Percentiles rank a stretch among this genome's conserved stretches.
Evolutionary conservation across 2,113 vertebrate genomes (phyloP).

Genomic region (Caloenas nicobarica): DNA sequence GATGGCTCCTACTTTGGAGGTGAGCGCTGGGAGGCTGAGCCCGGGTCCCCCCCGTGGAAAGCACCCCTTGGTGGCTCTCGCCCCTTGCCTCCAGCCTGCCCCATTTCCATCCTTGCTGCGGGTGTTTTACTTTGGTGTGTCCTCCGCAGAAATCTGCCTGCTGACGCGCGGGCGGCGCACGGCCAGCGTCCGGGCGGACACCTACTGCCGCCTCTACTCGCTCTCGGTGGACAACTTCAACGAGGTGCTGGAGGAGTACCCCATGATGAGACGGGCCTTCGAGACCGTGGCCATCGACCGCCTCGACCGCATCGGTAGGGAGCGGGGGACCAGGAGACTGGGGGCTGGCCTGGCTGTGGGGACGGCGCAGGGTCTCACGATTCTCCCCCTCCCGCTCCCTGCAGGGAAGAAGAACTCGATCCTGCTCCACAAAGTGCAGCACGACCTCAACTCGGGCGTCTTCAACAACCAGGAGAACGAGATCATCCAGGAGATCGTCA

Average conservation of each 20-base stretch:
- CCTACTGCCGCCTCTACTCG: slow-evolving; percentile 95
- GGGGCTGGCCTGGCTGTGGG: no score
- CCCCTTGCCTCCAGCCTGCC: not conserved
- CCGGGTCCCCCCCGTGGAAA: accelerated
- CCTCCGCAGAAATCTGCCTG: slow-evolving; percentile 89
- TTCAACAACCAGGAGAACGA: slow-evolving; percentile 99
- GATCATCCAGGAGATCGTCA: slow-evolving; percentile 98
- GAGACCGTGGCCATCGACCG: slow-evolving; percentile 98
- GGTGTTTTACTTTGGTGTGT: not conserved
- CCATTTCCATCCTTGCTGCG: accelerated
- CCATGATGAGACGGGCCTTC: slow-evolving; percentile 97
- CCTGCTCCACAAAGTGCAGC: slow-evolving; percentile 96
- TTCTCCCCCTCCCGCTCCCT: not conserved
- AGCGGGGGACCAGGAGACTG: no score
- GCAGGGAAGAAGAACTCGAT: slow-evolving; percentile 97
- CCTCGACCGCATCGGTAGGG: slow-evolving; percentile 92
- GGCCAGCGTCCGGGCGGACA: slow-evolving; percentile 91
- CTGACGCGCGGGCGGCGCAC: slow-evolving; percentile 93
- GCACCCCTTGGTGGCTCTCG: accelerated
- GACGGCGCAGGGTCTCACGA: not conserved
- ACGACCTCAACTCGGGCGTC: slow-evolving; percentile 93
- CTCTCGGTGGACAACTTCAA: slow-evolving; percentile 98
- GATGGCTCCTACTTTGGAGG: slow-evolving; percentile 98
- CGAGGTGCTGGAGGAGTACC: slow-evolving; percentile 97
- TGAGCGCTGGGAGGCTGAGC: slow-evolving; percentile 16